Conservation (phyloP, 1,140 invertebrate genomes). For the Hydropsyche tenuis region DNA sequence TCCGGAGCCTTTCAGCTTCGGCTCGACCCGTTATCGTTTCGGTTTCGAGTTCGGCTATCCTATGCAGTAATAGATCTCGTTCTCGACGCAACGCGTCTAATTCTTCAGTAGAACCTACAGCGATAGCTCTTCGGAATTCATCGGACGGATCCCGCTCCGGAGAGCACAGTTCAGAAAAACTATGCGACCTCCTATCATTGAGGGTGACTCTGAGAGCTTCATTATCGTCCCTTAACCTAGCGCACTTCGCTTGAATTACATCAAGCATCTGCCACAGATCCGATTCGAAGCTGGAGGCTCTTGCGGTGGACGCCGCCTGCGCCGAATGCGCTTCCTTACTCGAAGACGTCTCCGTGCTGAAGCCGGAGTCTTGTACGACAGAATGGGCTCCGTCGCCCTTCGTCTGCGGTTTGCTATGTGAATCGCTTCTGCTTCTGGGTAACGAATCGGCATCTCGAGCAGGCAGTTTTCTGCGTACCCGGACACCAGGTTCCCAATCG, state of each 20-base stretch:
- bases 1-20: slow-evolving; percentile 69
- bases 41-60: slow-evolving; percentile 75
- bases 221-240: slow-evolving; percentile 76
- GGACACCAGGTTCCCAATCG: slow-evolving; percentile 81
- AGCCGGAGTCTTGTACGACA: slow-evolving; percentile 83
- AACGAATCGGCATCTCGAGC: slow-evolving; percentile 65
- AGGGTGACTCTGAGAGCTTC: slow-evolving; percentile 60
- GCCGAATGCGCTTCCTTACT: slow-evolving; percentile 75
- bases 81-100: slow-evolving; percentile 68
- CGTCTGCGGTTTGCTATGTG: slow-evolving; percentile 64
- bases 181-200: slow-evolving; percentile 56
- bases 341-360: slow-evolving; percentile 82
- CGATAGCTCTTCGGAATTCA: slow-evolving; percentile 61
- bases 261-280: slow-evolving; percentile 85
- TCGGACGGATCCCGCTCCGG: slow-evolving; percentile 58
- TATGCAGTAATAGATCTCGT: slow-evolving; percentile 73
- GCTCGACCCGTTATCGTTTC: slow-evolving; percentile 70
- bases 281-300: slow-evolving; percentile 67
- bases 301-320: slow-evolving; percentile 59
- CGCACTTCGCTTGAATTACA: slow-evolving; percentile 81
- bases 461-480: slow-evolving; percentile 73
- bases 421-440: slow-evolving; percentile 70
- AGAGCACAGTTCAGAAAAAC: slow-evolving; percentile 49
- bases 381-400: slow-evolving; percentile 64
- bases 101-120: slow-evolving; percentile 58